These are phyloP conservation scores for Vidua macroura DNA, from an alignment of 2,113 vertebrate genomes.

Conservation along the genomic window DNA sequence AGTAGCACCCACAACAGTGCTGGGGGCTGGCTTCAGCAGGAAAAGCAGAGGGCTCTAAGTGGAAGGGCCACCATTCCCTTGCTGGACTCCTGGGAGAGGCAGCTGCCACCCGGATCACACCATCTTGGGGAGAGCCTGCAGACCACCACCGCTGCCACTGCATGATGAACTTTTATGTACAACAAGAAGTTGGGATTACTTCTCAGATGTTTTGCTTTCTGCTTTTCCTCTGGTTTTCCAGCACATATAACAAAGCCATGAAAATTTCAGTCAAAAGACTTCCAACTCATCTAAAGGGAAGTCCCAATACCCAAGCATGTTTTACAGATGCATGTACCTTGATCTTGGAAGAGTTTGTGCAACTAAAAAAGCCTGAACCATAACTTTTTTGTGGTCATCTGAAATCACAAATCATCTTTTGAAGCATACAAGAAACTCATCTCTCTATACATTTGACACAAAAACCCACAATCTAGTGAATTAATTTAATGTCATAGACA, in stretches of 20 bases:
- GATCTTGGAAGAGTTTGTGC: neutral
- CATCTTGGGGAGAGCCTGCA: neutral
- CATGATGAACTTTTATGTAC: neutral
- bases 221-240: neutral
- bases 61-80: neutral
- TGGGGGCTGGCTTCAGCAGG: neutral
- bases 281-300: neutral
- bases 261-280: neutral
- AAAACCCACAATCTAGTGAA: neutral
- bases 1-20: neutral
- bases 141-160: rapidly evolving
- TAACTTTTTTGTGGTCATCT: neutral
- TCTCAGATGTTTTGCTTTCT: neutral
- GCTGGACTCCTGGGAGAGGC: neutral
- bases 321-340: neutral
- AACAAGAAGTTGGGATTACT: neutral
- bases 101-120: neutral
- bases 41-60: neutral
- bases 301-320: rapidly evolving
- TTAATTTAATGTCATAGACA: neutral
- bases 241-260: neutral
- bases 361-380: neutral
- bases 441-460: neutral
- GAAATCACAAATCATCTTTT: neutral
- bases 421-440: neutral